Evolutionary conservation across 2,113 vertebrate genomes (phyloP), one percentile per base, ranked within the genome.

Genomic region (Regulus satrapa): DNA sequence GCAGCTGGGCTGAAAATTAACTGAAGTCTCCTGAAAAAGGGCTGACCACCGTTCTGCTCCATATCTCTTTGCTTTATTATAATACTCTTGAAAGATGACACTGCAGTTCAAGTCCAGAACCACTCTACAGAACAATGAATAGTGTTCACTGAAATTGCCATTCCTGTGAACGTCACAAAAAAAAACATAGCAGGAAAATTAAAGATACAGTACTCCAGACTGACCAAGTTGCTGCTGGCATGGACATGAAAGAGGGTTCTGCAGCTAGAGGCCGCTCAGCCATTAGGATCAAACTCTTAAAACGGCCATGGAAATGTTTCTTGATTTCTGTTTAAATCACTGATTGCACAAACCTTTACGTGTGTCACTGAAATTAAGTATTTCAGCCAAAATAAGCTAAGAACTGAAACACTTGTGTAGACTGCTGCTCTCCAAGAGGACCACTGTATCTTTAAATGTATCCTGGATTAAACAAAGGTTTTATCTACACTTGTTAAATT

Each of bases 1-100:
- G 36, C 67, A 49, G 5, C 7, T 0, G 9, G 29, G 25, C 0
- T 85, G 55, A 45, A 66, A 74, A 55, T 48, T 3, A 63, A 40
- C 68, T 17, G 14, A 62, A 76, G 34, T 19, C 15, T 48, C 80
- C 82, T 67, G 74, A 96, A 88, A 69, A 96, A 92, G 64, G 46
- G 73, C 51, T 88, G 5, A 67, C 89, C 89, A 69, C 67, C 5
- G 0, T 14, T 90, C 52, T 74, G 91, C 84, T 97, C 95, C 43
- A 0, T 67, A 94, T 92, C 94, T 97, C 89, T 96, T 97, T 94
- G 88, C 88, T 97, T 97, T 97, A 97, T 97, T 97, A 25, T 77
- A 94, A 97, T 96, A 93, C 71, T 96, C 80, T 94, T 95, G 85
- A 68, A 95, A 97, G 96, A 96, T 95, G 95, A 97, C 95, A 97